Base-by-base conservation (phyloP, 1,140 invertebrate species). In the Stegodyphus mimosarum region DNA sequence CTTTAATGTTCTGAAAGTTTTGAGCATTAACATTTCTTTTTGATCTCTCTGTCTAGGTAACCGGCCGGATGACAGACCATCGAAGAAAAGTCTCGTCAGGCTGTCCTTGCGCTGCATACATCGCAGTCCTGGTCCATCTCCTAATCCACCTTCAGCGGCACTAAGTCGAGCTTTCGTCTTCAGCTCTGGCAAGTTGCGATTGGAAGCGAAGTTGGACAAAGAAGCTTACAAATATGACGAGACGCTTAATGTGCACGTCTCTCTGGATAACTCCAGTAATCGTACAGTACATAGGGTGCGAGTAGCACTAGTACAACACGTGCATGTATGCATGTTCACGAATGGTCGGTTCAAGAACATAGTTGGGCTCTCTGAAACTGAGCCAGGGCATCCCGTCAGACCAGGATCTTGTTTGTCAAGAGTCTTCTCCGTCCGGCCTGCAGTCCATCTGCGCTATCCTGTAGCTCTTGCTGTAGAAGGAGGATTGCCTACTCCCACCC, bases 91-190 rank as follows among this genome's bases (percentile, higher is more conserved):
- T 78, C 93, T 93, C 48, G 94, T 96, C n/a, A 92, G 94, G n/a
- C 95, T 96, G 94, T 94, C 95, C 5, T 94, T 96, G 81, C 91
- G 95, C 49, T 94, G 96, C 55, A 92, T 95, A 5, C 94, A 95
- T 88, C 87, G 90, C 90, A 91, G 76, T 81, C 76, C 86, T 67
- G 55, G 18, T 15, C 78, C 76, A 3, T 63, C n/a, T 7, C 72
- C 63, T 13, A 73, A 74, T 11, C 86, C 86, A 3, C 72, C 87
- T 7, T 17, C 74, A 2, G 69, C 84, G 11, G 49, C 64, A 6
- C 52, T 88, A 7, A 70, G 60, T 18, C 74, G 86, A 53, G 79
- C 77, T 53, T 88, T 88, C 60, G 77, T 88, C 48, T 86, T 88
- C 72, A 87, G 87, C 17, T 71, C 74, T 7, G 87, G 87, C 1